Base-by-base conservation (phyloP, 2,797 vertebrate species). In the Sebastes ruberrimus region DNA sequence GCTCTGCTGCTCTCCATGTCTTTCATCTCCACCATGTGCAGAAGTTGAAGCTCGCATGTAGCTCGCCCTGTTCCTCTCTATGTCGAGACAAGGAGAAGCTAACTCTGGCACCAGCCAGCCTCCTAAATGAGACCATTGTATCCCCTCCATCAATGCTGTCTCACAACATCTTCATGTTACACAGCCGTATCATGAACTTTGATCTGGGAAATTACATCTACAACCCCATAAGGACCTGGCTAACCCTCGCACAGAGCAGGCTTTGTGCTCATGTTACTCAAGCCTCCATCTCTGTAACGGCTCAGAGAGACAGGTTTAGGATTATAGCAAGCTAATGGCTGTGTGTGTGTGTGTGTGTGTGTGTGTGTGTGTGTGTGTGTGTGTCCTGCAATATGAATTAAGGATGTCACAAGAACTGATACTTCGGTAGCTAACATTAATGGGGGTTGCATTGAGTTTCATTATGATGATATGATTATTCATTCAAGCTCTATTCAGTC, bases 81-180 rank as follows among this genome's bases (percentile, higher is more conserved):
- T 72, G 59, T 74, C 9, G 1, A 74, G 74, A 81, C 65, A 42
- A 71, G 68, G 33, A 80, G 49, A 60, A 68, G 71, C 30, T 38
- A 42, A 68, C 75, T 74, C 67, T 71, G 16, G 59, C 59, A 53
- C 49, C 61, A 49, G 16, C 23, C 59, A 13, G 20, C 32, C 57
- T 73, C 59, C 65, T 93, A 82, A 93, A 93, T 90, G 80, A 86
- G 75, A 28, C 82, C 78, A 88, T 90, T 93, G 92, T 93, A 28
- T 88, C 33, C 69, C 53, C 5, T 63, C 63, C 73, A 88, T 88
- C 80, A 81, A 64, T 88, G 79, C 65, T 74, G 71, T 83, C 88
- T 86, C 85, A 84, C 86, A 84, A 60, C 82, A 86, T 91, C 87
- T 89, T 93, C 90, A 85, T 76, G 90, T 93, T 93, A 91, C 92